Conservation (phyloP, 2,888 invertebrate species). For the Xestia ashworthii region DNA sequence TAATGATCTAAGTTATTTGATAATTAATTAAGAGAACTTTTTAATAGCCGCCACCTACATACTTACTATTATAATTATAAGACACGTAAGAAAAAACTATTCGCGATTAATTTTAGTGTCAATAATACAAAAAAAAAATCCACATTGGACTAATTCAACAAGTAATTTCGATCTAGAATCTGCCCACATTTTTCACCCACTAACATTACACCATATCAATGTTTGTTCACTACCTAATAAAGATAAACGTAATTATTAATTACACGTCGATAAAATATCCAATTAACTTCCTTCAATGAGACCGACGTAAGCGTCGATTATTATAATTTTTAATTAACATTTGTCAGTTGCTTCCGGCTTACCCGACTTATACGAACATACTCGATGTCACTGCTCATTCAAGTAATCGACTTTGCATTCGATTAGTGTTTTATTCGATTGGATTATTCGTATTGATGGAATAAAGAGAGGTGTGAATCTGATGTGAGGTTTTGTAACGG, state of each 20-base stretch:
- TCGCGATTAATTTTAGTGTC: background rate
- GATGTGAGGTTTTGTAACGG: conserved; percentile 17
- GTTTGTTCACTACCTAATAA: conserved; percentile 51
- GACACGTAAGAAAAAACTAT: background rate
- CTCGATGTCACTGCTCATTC: conserved; percentile 60
- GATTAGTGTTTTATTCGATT: conserved; percentile 62
- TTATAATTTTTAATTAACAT: conserved; percentile 73
- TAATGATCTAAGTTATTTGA: background rate
- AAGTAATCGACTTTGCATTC: conserved; percentile 68
- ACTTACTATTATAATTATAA: too few relatives aligned
- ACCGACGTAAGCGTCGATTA: conserved; percentile 57
- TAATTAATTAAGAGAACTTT: background rate
- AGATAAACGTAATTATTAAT: conserved; percentile 50
- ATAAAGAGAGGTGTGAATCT: conserved; percentile 36
- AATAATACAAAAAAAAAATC: background rate
- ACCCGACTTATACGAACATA: conserved; percentile 57
- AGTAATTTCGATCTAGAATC: background rate
- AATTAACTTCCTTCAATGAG: conserved; percentile 57
- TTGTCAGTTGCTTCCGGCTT: conserved; percentile 74
- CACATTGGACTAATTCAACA: background rate
- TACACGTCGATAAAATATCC: conserved; percentile 44
- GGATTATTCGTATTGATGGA: conserved; percentile 42
- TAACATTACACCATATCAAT: conserved; percentile 4
- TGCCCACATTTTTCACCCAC: conserved; percentile 42
- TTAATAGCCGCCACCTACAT: too few relatives aligned